Base-by-base conservation (phyloP, 2,113 vertebrate genomes). In the Lucifuga dentata region DNA sequence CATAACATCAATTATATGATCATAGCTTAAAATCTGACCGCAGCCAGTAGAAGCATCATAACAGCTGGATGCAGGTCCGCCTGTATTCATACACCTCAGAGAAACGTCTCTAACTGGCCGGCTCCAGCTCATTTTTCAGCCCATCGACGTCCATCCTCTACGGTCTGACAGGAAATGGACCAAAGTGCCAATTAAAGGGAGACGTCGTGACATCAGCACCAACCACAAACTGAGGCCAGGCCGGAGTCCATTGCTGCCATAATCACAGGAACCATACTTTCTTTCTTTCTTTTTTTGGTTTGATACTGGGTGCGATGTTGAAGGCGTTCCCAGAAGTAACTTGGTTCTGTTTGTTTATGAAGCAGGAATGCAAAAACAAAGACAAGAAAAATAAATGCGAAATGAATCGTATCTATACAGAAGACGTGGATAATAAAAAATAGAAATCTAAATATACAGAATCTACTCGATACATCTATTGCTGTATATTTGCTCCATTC, bases 401-500 rank as follows among this genome's bases (percentile, higher is more conserved):
- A 52, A 67, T 64, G 35, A 75, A 82, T 29, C 63, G 57, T 71
- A 59, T 76, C 78, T 81, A 75, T 82, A 85, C 44, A 76, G 48
- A 78, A 79, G 39, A 60, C 23, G 51, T 67, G 70, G 57, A 63
- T 84, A 82, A 63, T 78, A 83, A 86, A n/a, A 90, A 85, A 89
- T 83, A 89, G 57, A 84, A 80, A 85, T 90, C 81, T 80, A 80
- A 70, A 87, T 89, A 86, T 83, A 88, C 74, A 89, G 49, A 82
- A 69, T 87, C 81, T 88, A 84, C 73, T 68, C 63, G 67, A 64
- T 69, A 73, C 65, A 80, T 68, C 45, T 81, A 67, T 56, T 72
- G 56, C 40, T 70, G 75, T 75, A 77, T 76, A 76, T 75, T 73
- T 72, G 39, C 45, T 80, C 49, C 36, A 60, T 84, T 86, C 73